These are phyloP conservation scores for Porites rus DNA, from an alignment of 92 coral and sea anemone genomes.

Conservation along the genomic window DNA sequence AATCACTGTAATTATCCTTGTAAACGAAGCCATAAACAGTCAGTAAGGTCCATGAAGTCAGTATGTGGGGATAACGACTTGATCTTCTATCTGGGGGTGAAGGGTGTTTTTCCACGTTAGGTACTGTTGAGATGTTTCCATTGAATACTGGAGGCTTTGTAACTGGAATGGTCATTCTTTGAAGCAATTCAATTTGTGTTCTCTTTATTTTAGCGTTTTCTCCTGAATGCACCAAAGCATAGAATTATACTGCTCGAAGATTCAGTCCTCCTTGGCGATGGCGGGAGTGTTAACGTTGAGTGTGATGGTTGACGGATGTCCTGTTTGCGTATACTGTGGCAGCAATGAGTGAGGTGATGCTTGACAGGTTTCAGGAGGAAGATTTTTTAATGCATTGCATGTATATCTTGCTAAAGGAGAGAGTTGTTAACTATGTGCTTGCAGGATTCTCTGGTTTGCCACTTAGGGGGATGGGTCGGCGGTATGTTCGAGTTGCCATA, in stretches of 20 bases:
- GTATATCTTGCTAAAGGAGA: too few relatives aligned
- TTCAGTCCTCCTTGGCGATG: conserved; percentile 6
- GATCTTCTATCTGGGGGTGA: conserved; percentile 65
- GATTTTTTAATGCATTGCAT: too few relatives aligned
- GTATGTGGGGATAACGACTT: conserved; percentile 57
- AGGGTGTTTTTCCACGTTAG: conserved; percentile 71
- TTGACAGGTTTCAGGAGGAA: too few relatives aligned
- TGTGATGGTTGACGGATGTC: too few relatives aligned
- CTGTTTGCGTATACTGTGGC: too few relatives aligned
- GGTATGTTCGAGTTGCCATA: too few relatives aligned
- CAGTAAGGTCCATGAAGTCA: neutral
- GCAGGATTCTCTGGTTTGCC: too few relatives aligned
- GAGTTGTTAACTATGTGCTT: too few relatives aligned
- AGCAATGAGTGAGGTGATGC: too few relatives aligned
- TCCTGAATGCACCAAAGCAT: conserved; percentile 24
- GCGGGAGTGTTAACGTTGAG: conserved; percentile 38
- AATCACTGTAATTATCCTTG: too few relatives aligned
- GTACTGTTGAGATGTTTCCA: conserved; percentile 58
- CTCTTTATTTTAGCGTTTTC: conserved; percentile 28
- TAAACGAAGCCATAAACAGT: too few relatives aligned
- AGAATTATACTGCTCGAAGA: neutral
- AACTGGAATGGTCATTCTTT: conserved; percentile 52
- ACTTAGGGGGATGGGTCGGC: too few relatives aligned
- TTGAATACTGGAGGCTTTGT: conserved; percentile 52
- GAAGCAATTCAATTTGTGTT: conserved; percentile 41